Evolutionary conservation across 2,113 vertebrate species (phyloP).

Genomic region (Dipodomys ordii): DNA sequence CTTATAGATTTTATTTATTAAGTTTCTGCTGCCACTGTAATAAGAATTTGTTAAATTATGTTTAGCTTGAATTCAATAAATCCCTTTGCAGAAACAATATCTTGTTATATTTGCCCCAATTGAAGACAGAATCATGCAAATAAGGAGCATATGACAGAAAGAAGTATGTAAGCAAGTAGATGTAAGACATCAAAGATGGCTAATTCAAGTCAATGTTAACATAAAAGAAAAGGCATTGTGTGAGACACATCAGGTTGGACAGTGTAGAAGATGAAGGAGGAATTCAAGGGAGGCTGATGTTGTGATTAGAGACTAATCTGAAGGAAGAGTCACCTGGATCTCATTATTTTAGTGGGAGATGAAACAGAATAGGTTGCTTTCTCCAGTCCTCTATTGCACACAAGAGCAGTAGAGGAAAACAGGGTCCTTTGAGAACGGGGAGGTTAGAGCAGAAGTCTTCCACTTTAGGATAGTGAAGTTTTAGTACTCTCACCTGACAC

Average conservation of each 20-base stretch:
- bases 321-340: fast-evolving
- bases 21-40: not conserved
- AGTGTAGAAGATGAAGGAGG: not conserved
- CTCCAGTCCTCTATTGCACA: not conserved
- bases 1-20: not conserved
- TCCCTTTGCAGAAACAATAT: not conserved
- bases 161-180: not conserved
- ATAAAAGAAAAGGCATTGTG: not conserved
- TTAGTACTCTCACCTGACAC: not conserved
- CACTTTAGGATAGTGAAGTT: not conserved
- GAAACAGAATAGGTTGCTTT: not conserved
- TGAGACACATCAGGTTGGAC: not conserved
- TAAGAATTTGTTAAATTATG: not conserved
- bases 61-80: not conserved
- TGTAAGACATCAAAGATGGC: not conserved
- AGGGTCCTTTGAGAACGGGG: not conserved
- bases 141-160: not conserved
- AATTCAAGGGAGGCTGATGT: not conserved
- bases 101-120: not conserved
- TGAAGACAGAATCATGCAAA: not conserved
- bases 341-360: not conserved
- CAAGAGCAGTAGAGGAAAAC: not conserved
- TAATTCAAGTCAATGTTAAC: not conserved
- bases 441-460: not conserved
- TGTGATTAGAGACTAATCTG: not conserved